phyloP scores from a whole-genome alignment of 2,888 invertebrate genomes.

The Leptopilina drosophilae region DNA sequence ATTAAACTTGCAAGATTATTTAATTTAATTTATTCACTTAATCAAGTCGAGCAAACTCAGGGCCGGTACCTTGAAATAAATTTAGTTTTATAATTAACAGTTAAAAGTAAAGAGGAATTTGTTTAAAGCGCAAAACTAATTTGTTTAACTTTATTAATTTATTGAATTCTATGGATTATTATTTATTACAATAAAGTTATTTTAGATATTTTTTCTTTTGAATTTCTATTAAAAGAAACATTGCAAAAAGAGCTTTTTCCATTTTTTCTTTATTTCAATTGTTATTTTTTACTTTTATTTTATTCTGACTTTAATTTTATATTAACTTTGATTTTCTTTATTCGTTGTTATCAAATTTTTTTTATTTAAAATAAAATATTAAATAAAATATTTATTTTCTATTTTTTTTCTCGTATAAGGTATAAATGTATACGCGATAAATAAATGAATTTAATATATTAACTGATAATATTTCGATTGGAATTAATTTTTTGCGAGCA shows the following conservation, averaged over 20 bases:
- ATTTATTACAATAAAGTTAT: neutral
- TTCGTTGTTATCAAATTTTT: no score
- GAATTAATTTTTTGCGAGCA: neutral
- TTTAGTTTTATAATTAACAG: slow-evolving; percentile 20
- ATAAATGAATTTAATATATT: neutral
- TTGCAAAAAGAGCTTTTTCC: neutral
- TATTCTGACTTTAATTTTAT: neutral
- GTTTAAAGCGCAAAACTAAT: neutral
- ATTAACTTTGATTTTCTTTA: no score
- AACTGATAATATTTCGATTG: neutral
- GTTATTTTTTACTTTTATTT: neutral
- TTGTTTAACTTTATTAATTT: neutral
- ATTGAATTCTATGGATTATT: neutral
- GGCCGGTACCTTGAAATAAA: slow-evolving; percentile 47
- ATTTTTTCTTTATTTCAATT: neutral
- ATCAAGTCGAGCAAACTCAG: slow-evolving; percentile 43
- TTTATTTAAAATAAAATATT: neutral
- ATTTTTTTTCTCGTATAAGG: neutral
- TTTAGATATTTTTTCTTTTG: neutral
- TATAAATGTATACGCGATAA: no score
- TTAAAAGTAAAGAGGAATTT: neutral
- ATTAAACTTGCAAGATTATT: slow-evolving; percentile 11
- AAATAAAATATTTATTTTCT: neutral
- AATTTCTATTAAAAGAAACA: neutral
- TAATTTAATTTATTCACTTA: slow-evolving; percentile 44